These are phyloP conservation scores for Hirudinaria manillensis DNA, from an alignment of 2,888 invertebrate genomes.

Conservation along the genomic window DNA sequence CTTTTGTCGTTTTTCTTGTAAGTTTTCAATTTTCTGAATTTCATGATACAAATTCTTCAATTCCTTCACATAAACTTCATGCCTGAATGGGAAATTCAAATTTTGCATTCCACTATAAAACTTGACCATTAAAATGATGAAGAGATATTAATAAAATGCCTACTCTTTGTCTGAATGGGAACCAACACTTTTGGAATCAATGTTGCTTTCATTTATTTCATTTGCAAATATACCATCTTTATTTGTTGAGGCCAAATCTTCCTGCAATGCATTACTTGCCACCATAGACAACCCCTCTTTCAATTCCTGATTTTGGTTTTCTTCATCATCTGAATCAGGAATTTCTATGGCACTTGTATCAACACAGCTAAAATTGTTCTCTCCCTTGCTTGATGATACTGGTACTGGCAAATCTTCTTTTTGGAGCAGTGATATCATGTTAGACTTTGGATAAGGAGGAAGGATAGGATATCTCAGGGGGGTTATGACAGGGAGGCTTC, in stretches of 20 bases:
- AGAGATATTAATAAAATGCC: neutral
- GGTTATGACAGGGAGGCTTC: too few species aligned
- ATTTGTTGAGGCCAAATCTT: neutral
- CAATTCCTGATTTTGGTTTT: too few species aligned
- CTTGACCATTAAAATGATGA: too few species aligned
- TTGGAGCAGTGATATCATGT: too few species aligned
- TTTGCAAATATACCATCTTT: neutral
- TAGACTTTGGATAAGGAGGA: too few species aligned
- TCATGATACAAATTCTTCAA: conserved; percentile 1
- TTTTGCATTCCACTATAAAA: neutral
- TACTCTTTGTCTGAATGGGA: neutral
- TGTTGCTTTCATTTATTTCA: neutral
- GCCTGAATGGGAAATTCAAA: neutral
- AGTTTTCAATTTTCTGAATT: neutral
- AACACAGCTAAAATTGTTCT: neutral
- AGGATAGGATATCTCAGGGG: too few species aligned
- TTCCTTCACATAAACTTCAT: neutral
- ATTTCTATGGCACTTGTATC: neutral
- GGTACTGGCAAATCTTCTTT: too few species aligned
- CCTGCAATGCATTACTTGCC: neutral
- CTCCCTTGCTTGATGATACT: too few species aligned
- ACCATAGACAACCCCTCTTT: too few species aligned
- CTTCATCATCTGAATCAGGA: neutral
- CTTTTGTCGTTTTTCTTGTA: neutral
- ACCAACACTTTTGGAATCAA: neutral